Conservation (phyloP, 2,888 invertebrate genomes). For the Cheilosia vulpina region DNA sequence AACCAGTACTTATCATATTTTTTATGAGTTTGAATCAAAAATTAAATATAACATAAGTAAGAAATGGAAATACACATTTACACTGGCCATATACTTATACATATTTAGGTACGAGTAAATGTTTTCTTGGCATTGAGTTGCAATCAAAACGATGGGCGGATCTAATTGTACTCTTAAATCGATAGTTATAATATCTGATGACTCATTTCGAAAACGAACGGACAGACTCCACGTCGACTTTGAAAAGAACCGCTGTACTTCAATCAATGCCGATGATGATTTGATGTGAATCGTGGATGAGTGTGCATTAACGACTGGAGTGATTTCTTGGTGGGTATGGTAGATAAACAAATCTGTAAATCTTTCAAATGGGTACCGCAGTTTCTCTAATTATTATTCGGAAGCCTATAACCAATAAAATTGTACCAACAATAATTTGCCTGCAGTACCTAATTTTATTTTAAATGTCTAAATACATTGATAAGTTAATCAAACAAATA, state of each 20-base stretch:
- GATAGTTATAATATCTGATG: constrained; percentile 75
- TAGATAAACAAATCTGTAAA: constrained; percentile 40
- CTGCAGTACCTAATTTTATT: too few species aligned
- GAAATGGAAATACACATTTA: constrained; percentile 42
- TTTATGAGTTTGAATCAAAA: constrained; percentile 34
- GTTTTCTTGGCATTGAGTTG: constrained; percentile 72
- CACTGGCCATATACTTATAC: background rate
- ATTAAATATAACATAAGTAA: constrained; percentile 36
- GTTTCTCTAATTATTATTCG: constrained; percentile 39
- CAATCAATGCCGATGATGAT: constrained; percentile 74
- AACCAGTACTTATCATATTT: constrained; percentile 41
- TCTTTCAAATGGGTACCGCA: background rate
- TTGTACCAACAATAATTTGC: background rate
- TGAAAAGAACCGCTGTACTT: constrained; percentile 74
- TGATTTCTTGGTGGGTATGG: constrained; percentile 46
- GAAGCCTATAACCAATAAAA: constrained; percentile 8
- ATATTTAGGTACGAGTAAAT: constrained; percentile 23
- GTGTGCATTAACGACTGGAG: constrained; percentile 64
- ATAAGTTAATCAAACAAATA: too few species aligned
- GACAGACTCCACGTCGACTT: constrained; percentile 72
- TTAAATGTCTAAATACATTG: background rate
- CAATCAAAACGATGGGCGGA: constrained; percentile 74
- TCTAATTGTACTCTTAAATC: constrained; percentile 75
- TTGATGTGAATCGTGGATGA: constrained; percentile 73
- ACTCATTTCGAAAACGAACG: constrained; percentile 71